Percentiles rank a stretch among this genome's conserved stretches.
Conservation (phyloP, 1,140 invertebrate species). For the Pogonus chalceus region DNA sequence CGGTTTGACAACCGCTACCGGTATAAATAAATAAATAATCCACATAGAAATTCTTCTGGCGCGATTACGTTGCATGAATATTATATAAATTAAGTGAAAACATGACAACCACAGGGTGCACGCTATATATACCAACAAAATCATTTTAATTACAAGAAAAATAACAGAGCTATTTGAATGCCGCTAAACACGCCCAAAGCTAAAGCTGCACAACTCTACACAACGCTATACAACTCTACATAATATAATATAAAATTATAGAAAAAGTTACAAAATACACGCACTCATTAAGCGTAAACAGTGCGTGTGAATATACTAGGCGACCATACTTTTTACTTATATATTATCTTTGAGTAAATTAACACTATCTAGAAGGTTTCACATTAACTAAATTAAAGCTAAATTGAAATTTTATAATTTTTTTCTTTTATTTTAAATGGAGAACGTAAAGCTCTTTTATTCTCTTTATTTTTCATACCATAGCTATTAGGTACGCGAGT, state of each 20-base stretch:
- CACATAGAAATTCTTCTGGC: background rate
- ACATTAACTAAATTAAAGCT: too few species aligned
- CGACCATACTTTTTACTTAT: too few species aligned
- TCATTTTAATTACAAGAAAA: background rate
- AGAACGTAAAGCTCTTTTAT: too few species aligned
- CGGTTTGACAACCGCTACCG: too few species aligned
- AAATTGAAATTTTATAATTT: too few species aligned
- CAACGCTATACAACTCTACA: too few species aligned
- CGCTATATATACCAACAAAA: background rate
- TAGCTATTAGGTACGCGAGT: too few species aligned
- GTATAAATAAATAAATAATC: constrained; percentile 2
- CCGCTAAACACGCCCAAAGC: background rate
- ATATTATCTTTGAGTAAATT: too few species aligned
- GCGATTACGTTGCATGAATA: background rate
- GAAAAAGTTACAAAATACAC: background rate
- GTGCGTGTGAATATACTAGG: background rate
- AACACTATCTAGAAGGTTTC: too few species aligned
- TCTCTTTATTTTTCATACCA: too few species aligned
- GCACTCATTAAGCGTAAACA: background rate
- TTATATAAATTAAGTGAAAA: constrained; percentile 5
- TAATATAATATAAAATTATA: background rate
- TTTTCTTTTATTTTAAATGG: too few species aligned
- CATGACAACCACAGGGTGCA: background rate
- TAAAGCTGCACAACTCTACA: background rate
- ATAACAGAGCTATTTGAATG: background rate